Percentiles rank a stretch among this genome's conserved stretches.
phyloP scores from a whole-genome alignment of 2,797 vertebrate species.

The Gobio occitaniae region DNA sequence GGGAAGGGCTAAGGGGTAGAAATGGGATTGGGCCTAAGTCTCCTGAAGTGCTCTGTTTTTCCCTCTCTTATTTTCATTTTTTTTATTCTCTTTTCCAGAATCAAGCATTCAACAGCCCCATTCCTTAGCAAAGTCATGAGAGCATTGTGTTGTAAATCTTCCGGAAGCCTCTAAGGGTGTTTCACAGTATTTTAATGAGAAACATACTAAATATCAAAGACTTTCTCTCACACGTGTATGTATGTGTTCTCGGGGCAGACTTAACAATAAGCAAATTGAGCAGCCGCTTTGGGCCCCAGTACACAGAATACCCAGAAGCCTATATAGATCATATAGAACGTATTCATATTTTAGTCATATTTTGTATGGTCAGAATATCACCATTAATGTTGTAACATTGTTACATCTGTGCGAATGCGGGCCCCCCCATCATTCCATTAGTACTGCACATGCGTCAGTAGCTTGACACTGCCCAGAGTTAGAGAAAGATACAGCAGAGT shows the following conservation, averaged over 20 bases:
- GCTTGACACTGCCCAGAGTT: too few relatives aligned
- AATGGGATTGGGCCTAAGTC: background rate
- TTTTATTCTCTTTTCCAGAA: background rate
- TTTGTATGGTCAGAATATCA: background rate
- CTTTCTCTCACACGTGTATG: background rate
- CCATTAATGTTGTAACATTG: background rate
- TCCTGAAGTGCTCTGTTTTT: background rate
- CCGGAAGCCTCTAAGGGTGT: background rate
- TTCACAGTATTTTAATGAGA: background rate
- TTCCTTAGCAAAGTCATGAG: background rate
- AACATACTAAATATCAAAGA: background rate
- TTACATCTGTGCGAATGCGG: too few relatives aligned
- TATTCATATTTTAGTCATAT: too few relatives aligned
- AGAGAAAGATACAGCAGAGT: too few relatives aligned
- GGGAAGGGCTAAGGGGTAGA: too few relatives aligned
- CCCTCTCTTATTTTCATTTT: background rate
- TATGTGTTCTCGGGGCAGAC: too few relatives aligned
- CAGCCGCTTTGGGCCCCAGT: too few relatives aligned
- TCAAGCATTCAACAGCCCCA: background rate
- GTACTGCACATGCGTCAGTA: too few relatives aligned
- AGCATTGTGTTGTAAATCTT: background rate
- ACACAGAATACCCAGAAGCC: too few relatives aligned
- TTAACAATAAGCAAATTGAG: too few relatives aligned
- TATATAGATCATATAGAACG: too few relatives aligned
- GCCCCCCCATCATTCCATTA: too few relatives aligned